phyloP scores from a whole-genome alignment of 2,113 vertebrate genomes.

The Spea bombifrons region DNA sequence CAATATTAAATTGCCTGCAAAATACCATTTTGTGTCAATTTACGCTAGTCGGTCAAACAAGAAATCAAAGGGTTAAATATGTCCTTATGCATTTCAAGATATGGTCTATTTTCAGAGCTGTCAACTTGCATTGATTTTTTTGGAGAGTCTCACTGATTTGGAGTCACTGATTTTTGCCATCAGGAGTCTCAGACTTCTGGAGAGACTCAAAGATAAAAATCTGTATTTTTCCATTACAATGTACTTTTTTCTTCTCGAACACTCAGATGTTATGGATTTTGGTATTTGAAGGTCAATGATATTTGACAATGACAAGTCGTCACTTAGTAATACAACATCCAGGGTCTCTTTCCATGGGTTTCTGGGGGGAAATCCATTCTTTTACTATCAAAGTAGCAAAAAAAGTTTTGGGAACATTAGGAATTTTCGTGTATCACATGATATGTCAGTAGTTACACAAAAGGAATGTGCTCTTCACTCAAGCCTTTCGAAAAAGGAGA shows the following conservation, averaged over 20 bases:
- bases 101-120: slow-evolving; percentile 16
- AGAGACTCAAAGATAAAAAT: slow-evolving; percentile 36
- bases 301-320: slow-evolving; percentile 28
- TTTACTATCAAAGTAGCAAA: neutral
- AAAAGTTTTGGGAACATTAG: no score
- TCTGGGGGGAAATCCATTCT: neutral
- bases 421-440: no score
- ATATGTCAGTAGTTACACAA: no score
- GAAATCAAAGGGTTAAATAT: slow-evolving; percentile 24
- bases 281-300: slow-evolving; percentile 35
- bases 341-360: neutral
- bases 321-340: slow-evolving; percentile 24
- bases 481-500: no score
- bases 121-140: slow-evolving; percentile 36
- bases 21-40: neutral
- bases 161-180: slow-evolving; percentile 36
- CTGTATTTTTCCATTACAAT: slow-evolving; percentile 32
- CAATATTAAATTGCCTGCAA: neutral
- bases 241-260: slow-evolving; percentile 37
- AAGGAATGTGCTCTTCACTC: no score
- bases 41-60: neutral
- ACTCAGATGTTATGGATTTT: slow-evolving; percentile 35
- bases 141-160: slow-evolving; percentile 18
- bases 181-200: slow-evolving; percentile 34
- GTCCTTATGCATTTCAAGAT: slow-evolving; percentile 6